Evolutionary conservation across 2,888 invertebrate genomes (phyloP).

Genomic region (Melanophora roralis): DNA sequence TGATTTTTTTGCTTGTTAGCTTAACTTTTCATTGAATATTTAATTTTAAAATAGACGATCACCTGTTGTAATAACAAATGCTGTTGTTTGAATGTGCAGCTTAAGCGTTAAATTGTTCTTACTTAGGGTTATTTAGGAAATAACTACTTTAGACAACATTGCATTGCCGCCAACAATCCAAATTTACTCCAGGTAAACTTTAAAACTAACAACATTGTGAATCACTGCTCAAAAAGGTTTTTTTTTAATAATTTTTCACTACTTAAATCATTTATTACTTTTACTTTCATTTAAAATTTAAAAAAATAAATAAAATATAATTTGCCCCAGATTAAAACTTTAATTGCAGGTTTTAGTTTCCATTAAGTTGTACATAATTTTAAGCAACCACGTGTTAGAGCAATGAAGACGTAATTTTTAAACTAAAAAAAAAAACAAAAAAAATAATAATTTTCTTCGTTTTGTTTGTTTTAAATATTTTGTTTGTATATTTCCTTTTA

Average conservation of each 20-base stretch:
- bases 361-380: constrained; percentile 35
- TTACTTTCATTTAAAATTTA: constrained; percentile 48
- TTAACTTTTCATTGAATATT: too few relatives aligned
- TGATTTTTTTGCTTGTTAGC: too few relatives aligned
- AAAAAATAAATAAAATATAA: neutral
- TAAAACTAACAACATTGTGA: too few relatives aligned
- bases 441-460: constrained; percentile 36
- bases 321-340: constrained; percentile 41
- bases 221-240: neutral
- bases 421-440: neutral
- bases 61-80: too few relatives aligned
- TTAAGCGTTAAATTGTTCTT: too few relatives aligned
- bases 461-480: constrained; percentile 16
- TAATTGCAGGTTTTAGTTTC: constrained; percentile 42
- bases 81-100: too few relatives aligned
- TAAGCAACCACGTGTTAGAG: constrained; percentile 50
- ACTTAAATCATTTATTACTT: constrained; percentile 18
- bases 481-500: constrained; percentile 44
- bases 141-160: too few relatives aligned
- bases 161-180: too few relatives aligned
- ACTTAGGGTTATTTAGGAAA: too few relatives aligned
- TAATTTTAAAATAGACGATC: too few relatives aligned
- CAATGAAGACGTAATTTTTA: constrained; percentile 29
- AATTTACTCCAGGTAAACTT: too few relatives aligned
- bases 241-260: neutral